phyloP scores from a whole-genome alignment of 2,888 invertebrate genomes.

The Strigamia maritima region DNA sequence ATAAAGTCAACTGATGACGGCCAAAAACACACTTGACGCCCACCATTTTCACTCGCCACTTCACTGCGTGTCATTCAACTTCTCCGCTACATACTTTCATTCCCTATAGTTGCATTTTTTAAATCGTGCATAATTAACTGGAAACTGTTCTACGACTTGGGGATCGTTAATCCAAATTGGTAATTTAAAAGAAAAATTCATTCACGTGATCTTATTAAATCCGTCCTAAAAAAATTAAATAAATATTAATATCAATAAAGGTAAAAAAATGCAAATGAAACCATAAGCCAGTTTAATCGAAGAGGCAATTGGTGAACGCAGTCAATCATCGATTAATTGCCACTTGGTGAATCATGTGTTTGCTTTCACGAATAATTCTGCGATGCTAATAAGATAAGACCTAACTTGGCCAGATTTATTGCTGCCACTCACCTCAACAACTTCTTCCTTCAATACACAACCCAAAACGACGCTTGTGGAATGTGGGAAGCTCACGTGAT shows the following conservation, averaged over 20 bases:
- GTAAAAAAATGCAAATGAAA: neutral
- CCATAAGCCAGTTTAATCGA: neutral
- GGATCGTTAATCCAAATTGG: constrained; percentile 3
- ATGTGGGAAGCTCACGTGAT: neutral
- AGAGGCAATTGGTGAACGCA: constrained; percentile 9
- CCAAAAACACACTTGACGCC: constrained; percentile 11
- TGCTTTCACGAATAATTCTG: constrained; percentile 7
- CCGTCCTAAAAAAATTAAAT: no score
- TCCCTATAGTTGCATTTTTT: neutral
- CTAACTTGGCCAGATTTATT: constrained; percentile 16
- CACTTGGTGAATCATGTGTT: constrained; percentile 19
- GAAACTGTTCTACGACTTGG: neutral
- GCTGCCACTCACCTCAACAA: constrained; percentile 23
- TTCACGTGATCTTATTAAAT: neutral
- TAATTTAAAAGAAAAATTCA: neutral
- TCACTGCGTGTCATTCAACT: constrained; percentile 11
- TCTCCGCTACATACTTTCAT: neutral
- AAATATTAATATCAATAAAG: neutral
- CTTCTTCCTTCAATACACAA: constrained; percentile 23
- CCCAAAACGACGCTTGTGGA: neutral
- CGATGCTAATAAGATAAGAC: constrained; percentile 16
- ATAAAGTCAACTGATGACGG: constrained; percentile 20
- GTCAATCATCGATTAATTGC: constrained; percentile 23
- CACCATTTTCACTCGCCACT: neutral
- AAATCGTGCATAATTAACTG: neutral